phyloP scores from a whole-genome alignment of 2,797 vertebrate species.

The Sebastes oblongus region DNA sequence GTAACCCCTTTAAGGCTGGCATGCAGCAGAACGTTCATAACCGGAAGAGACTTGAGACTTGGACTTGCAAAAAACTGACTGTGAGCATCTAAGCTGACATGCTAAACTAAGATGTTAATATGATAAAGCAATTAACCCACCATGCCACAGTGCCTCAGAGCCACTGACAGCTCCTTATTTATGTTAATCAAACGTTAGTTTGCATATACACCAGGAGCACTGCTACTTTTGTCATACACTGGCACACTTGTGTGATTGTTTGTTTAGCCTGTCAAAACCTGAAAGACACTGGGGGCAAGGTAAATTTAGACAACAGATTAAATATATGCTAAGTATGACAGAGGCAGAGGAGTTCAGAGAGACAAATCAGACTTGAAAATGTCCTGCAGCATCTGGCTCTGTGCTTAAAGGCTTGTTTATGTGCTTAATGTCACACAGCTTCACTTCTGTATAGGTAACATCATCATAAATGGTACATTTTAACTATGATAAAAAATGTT shows the following conservation, averaged over 20 bases:
- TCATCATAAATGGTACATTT: neutral
- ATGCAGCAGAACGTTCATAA: no score
- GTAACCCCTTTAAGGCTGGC: no score
- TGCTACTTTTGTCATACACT: neutral
- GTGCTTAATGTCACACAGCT: neutral
- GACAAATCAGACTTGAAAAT: neutral
- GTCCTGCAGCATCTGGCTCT: neutral
- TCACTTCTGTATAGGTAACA: neutral
- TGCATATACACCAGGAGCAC: neutral
- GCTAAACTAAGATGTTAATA: no score
- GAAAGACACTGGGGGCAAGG: neutral
- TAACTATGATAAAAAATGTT: neutral
- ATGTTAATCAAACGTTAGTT: neutral
- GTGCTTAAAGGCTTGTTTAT: neutral
- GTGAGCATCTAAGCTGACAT: no score
- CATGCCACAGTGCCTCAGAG: neutral
- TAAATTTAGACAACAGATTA: neutral
- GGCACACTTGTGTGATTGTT: neutral
- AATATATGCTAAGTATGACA: neutral
- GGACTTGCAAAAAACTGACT: no score
- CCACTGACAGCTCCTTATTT: neutral
- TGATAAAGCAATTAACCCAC: neutral
- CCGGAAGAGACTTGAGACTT: no score
- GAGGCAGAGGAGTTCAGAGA: neutral
- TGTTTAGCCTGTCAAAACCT: neutral